Conservation (phyloP, 2,797 vertebrate species). For the Antrozous pallidus region DNA sequence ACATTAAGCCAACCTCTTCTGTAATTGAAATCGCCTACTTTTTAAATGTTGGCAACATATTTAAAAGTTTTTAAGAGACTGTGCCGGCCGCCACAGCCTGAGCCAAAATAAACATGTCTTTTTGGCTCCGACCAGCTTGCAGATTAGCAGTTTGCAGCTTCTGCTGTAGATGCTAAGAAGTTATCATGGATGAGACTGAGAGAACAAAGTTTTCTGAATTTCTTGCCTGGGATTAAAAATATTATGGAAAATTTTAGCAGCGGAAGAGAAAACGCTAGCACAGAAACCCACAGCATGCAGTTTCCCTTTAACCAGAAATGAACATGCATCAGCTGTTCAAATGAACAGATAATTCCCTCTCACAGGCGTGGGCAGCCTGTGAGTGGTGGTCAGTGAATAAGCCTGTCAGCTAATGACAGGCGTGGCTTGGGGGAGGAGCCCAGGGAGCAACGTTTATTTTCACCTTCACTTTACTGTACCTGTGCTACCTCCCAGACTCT, state of each 20-base stretch:
- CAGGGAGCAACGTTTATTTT: rapidly evolving
- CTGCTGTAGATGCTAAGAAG: neutral
- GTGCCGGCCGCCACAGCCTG: too few relatives aligned
- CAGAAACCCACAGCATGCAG: neutral
- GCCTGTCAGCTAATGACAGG: neutral
- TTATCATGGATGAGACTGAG: neutral
- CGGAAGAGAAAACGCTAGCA: neutral
- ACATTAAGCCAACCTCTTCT: constrained; percentile 8
- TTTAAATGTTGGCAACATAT: neutral
- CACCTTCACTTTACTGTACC: neutral
- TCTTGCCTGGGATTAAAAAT: neutral
- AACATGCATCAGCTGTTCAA: neutral
- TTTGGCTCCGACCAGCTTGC: neutral
- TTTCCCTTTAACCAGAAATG: neutral
- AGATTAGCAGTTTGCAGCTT: neutral
- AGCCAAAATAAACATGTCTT: constrained; percentile 37
- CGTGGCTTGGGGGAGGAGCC: neutral
- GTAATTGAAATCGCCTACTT: constrained; percentile 15
- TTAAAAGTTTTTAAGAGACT: neutral
- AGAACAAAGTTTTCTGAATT: neutral
- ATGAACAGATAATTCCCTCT: neutral
- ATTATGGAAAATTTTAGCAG: neutral
- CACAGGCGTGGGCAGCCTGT: too few relatives aligned
- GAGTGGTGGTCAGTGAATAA: neutral
- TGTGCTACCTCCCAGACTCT: neutral